phyloP scores from a whole-genome alignment of 2,888 invertebrate genomes.

The Drosophila seclusa region DNA sequence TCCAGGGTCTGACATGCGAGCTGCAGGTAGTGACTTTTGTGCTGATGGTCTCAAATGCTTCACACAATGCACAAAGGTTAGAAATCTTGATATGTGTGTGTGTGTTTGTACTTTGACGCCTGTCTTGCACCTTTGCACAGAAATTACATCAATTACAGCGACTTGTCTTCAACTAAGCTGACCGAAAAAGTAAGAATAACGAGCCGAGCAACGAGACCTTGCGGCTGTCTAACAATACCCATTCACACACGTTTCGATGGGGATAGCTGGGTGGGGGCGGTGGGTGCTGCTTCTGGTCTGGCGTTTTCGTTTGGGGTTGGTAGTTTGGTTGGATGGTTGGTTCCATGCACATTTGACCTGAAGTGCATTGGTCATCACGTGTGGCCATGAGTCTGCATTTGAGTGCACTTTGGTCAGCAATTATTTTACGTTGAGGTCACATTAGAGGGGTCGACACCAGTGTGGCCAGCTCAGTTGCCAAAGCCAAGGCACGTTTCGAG shows the following conservation, averaged over 20 bases:
- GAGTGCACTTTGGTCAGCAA: constrained; percentile 82
- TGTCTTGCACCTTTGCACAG: constrained; percentile 65
- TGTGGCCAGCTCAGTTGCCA: constrained; percentile 55
- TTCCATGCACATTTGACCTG: constrained; percentile 68
- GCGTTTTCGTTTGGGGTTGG: constrained; percentile 6
- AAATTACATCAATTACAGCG: constrained; percentile 78
- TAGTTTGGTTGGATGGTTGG: constrained; percentile 14
- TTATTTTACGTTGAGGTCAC: constrained; percentile 82
- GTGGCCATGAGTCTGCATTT: constrained; percentile 80
- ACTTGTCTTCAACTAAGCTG: constrained; percentile 72
- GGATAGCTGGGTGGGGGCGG: not conserved
- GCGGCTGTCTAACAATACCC: constrained; percentile 58
- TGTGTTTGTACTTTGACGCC: constrained; percentile 68
- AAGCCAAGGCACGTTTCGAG: constrained; percentile 50
- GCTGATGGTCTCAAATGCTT: constrained; percentile 37
- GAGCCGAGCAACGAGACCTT: constrained; percentile 58
- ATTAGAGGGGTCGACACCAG: constrained; percentile 70
- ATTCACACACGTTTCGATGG: constrained; percentile 27
- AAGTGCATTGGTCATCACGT: constrained; percentile 80
- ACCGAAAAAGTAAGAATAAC: constrained; percentile 79
- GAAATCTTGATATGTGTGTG: constrained; percentile 9
- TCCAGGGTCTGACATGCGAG: constrained; percentile 39
- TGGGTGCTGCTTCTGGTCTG: constrained; percentile 2
- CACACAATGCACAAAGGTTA: constrained; percentile 42
- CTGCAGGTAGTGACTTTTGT: constrained; percentile 40